Base-by-base conservation (phyloP, 2,797 vertebrate genomes). In the Typhlichthys eigenmanni region DNA sequence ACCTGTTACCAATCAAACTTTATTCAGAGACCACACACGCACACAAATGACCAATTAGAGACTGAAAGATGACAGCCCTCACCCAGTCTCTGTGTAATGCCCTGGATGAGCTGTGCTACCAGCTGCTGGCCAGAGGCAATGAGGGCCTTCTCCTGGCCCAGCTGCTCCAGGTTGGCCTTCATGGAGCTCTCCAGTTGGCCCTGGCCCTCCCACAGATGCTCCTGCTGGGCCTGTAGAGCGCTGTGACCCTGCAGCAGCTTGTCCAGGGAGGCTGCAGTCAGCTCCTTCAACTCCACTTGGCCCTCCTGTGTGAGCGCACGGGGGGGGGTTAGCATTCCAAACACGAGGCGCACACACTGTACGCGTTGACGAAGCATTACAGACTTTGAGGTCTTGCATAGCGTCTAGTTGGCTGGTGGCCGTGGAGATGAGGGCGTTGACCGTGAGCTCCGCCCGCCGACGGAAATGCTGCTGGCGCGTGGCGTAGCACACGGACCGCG, bases 401-500 rank as follows among this genome's bases (percentile, higher is more conserved):
- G 93, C 82, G 0, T 93, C 87, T 0, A 95, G 89, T 52, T 95
- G 94, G 68, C 77, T 89, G 19, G 87, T 75, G 6, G 94, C 93
- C 0, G 94, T 92, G 54, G 92, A 85, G 80, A 94, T 93, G 16
- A 95, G 88, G 0, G 93, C 76, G 0, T 95, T 95, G 58, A 95
- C 93, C 0, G 93, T 94, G n/a, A 89, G 74, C 67, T 95, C 93
- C 0, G 94, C 91, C 57, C 85, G 68, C 49, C 83, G 90, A 0
- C 92, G 82, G 69, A 95, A 95, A 17, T 94, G 92, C 80, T 91
- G 91, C 88, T 95, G 94, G 29, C 93, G 92, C 0, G 89, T 88
- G 2, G 92, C 79, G 0, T 95, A 95, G 77, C 94, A 95, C 46
- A 95, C 93, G 0, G 93, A 88, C 9, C 92, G 92, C 0, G 92